Percentiles rank a stretch among this genome's conserved stretches.
Evolutionary conservation across 2,113 vertebrate genomes (phyloP).

Genomic region (Synodontis membranacea): DNA sequence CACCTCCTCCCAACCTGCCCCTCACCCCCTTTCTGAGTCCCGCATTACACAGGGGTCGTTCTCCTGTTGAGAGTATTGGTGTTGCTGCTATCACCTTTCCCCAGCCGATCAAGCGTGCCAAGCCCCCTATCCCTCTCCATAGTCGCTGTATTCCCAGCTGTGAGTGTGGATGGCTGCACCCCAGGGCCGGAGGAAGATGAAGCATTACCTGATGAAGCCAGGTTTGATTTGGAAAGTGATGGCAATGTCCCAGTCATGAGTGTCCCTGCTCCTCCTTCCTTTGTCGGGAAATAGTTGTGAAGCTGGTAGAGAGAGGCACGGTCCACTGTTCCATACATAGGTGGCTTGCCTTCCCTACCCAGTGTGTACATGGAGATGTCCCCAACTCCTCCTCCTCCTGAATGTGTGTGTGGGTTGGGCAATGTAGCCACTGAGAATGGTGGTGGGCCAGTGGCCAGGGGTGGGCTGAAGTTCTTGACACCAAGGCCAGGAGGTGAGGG

Average conservation of each 20-base stretch:
- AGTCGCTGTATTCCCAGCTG: conserved; percentile 68
- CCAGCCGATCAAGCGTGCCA: conserved; percentile 56
- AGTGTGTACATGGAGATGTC: conserved; percentile 94
- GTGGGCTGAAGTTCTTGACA: conserved; percentile 75
- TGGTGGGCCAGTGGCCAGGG: conserved; percentile 65
- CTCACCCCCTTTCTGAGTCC: background rate
- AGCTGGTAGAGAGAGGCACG: conserved; percentile 84
- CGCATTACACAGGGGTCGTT: conserved; percentile 81
- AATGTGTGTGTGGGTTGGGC: conserved; percentile 74
- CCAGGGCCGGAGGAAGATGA: conserved; percentile 71
- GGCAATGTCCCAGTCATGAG: conserved; percentile 73
- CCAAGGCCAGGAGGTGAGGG: conserved; percentile 67
- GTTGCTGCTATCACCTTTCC: conserved; percentile 79
- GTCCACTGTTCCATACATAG: conserved; percentile 77
- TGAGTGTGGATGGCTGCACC: conserved; percentile 60
- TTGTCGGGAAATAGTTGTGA: conserved; percentile 89
- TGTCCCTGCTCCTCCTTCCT: conserved; percentile 62
- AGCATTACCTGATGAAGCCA: conserved; percentile 68
- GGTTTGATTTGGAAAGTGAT: conserved; percentile 76
- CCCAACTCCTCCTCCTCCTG: conserved; percentile 64
- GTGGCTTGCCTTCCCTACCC: conserved; percentile 79
- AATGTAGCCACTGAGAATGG: conserved; percentile 77
- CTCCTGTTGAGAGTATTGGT: conserved; percentile 90
- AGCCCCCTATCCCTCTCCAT: conserved; percentile 76
- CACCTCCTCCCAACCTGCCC: background rate